Evolutionary conservation across 2,888 invertebrate species (phyloP), one percentile per base, ranked within the genome.

Genomic region (Phaedon cochleariae): DNA sequence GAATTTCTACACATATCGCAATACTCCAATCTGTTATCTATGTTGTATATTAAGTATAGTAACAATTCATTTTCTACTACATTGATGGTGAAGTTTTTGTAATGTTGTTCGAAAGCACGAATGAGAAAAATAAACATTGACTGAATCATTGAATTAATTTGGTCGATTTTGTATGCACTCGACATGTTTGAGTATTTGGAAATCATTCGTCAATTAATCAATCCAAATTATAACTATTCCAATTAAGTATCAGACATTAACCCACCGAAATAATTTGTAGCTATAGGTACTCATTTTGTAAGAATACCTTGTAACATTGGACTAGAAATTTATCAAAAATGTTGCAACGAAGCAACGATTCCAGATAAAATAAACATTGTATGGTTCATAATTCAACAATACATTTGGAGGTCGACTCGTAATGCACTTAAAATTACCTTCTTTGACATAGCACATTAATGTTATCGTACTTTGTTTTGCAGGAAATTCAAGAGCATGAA

Each of bases 291-390:
- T n/a, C 26, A 21, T 64, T 64, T 59, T 53, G 59, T 48, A 64
- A 64, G 15, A 57, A 52, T 58, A 57, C 62, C 57, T 57, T 57
- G 59, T 49, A 59, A 45, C 37, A 34, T 59, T 54, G 31, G 46
- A 12, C 59, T 53, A 53, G 48, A 48, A 62, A 54, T 37, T 54
- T 54, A 62, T 62, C 62, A 53, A 26, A 4, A 55, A 37, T 34
- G 29, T 54, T 15, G 52, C 54, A 54, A 55, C 26, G 31, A 20
- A 12, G 4, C 3, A 26, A 26, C 48, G 37, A 21, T n/a, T 21
- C 48, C 22, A 53, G 29, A 26, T 21, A 18, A 20, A 12, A 6
- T 1, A 46, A 5, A 34, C 10, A 5, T 4, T 34, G 2, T 34
- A 10, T 9, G 31, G n/a, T 15, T 1, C 3, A 41, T 15, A 2